Evolutionary conservation across 2,888 invertebrate species (phyloP), one percentile per base, ranked within the genome.

Genomic region (Auanema freiburgensis): DNA sequence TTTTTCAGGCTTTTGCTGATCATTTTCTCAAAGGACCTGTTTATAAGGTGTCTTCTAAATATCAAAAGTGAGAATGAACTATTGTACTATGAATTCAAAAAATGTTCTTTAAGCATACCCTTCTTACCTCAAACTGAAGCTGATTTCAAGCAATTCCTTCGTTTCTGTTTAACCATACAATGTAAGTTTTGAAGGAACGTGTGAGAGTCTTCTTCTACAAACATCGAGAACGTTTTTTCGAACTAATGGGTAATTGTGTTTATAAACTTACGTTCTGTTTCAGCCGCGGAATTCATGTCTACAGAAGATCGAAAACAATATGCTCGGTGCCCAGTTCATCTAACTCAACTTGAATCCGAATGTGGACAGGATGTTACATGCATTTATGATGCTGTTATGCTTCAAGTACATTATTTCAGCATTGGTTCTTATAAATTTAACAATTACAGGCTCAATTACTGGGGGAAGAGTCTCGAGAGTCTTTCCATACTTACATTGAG

Each of bases 1-100:
- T 8, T 5, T 57, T 64, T 18, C 42, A 69, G 63, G 69, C 69
- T 16, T 69, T 66, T 50, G 61, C 69, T 16, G 69, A 69, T 42
- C 61, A 66, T 51, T 66, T 51, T 25, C 57, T 69, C 40, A 69
- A 69, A 52, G 59, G 63, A 10, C 66, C 69, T 2, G 65, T 65
- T 6, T 69, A 66, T 52, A 69, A 62, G 14, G 59, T 58, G 42
- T 18, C 63, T 6, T 53, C 60, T 14, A 52, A 51, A 16, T 56
- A 68, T 44, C 50, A 33, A n/a, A 40, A 44, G 51, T 62, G 18
- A 57, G 62, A 18, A 2, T 25, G 11, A 21, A 12, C 41, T 4
- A 33, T 43, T n/a, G 14, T 2, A 43, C 52, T 25, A 54, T 16
- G 16, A 12, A 25, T 51, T 51, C 18, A 50, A 18, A 3, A 4